A percentile compares a stretch with the other conserved stretches of the same genome.
These are phyloP conservation scores for Oedothorax gibbosus DNA, from an alignment of 1,140 invertebrate genomes.

Conservation along the genomic window DNA sequence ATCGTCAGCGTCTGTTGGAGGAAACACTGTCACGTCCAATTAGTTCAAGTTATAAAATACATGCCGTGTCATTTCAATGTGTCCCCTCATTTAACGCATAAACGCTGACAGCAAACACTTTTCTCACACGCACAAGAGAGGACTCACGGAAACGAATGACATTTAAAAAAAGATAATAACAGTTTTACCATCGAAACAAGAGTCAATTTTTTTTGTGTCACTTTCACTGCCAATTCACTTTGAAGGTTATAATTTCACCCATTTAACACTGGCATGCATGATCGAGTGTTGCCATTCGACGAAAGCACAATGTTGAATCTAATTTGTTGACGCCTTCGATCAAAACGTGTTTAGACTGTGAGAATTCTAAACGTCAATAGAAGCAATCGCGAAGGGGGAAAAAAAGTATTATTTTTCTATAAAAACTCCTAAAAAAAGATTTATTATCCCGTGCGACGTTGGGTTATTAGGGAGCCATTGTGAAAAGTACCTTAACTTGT, in stretches of 20 bases:
- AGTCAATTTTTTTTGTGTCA: constrained; percentile 47
- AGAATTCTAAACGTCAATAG: constrained; percentile 42
- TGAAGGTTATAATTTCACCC: constrained; percentile 15
- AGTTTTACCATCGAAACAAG: neutral
- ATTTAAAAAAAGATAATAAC: constrained; percentile 35
- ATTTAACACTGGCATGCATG: neutral
- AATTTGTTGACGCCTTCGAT: constrained; percentile 61
- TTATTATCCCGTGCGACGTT: constrained; percentile 55
- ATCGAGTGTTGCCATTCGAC: constrained; percentile 46
- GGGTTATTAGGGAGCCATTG: constrained; percentile 57
- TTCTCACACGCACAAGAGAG: neutral
- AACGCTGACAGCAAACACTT: constrained; percentile 12
- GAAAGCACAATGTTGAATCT: constrained; percentile 26
- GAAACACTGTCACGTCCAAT: neutral
- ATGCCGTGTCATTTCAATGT: neutral
- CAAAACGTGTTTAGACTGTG: constrained; percentile 59
- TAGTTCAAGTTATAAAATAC: neutral
- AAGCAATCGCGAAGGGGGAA: neutral
- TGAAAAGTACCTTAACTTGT: constrained; percentile 57
- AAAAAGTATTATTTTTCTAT: constrained; percentile 4
- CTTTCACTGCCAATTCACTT: constrained; percentile 15
- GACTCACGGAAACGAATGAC: neutral
- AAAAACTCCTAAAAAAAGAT: constrained; percentile 30
- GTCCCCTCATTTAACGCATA: constrained; percentile 30
- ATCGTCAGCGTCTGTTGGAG: neutral